phyloP scores from a whole-genome alignment of 2,113 vertebrate genomes.

The Lasiurus borealis region DNA sequence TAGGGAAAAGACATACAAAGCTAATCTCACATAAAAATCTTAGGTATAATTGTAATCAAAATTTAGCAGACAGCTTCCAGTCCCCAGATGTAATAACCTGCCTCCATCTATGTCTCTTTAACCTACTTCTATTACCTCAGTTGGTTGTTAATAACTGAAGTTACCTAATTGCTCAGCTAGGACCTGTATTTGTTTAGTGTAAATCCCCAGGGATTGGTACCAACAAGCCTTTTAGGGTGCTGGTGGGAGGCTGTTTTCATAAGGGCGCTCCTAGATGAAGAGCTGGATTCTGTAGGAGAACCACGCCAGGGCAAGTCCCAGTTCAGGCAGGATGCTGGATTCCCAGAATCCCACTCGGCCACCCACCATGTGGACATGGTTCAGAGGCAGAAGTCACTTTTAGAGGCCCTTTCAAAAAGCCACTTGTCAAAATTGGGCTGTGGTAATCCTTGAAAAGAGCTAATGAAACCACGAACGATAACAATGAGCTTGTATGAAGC shows the following conservation, averaged over 20 bases:
- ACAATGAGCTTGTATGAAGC: slow-evolving; percentile 60
- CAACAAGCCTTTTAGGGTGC: not conserved
- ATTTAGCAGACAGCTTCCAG: not conserved
- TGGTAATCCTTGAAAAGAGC: slow-evolving; percentile 65
- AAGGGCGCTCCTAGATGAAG: not conserved
- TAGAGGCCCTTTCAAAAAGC: slow-evolving; percentile 10
- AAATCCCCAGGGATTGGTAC: not conserved
- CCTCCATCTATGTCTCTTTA: not conserved
- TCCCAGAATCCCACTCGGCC: not conserved
- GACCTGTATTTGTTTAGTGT: not conserved
- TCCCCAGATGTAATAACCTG: not conserved
- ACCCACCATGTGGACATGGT: not conserved
- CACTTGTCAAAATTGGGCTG: slow-evolving; percentile 50
- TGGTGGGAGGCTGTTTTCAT: not conserved
- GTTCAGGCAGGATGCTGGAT: not conserved
- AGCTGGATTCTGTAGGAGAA: not conserved
- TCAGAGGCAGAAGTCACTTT: not conserved
- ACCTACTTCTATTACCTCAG: not conserved
- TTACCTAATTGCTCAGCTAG: not conserved
- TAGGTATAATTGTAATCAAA: slow-evolving; percentile 17
- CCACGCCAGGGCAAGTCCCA: not conserved
- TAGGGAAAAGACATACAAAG: not conserved
- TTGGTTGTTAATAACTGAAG: not conserved
- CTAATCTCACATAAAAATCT: slow-evolving; percentile 47
- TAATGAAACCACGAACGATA: slow-evolving; percentile 71